These are phyloP conservation scores for Pimpla rufipes DNA, from an alignment of 2,888 invertebrate genomes.

Conservation along the genomic window DNA sequence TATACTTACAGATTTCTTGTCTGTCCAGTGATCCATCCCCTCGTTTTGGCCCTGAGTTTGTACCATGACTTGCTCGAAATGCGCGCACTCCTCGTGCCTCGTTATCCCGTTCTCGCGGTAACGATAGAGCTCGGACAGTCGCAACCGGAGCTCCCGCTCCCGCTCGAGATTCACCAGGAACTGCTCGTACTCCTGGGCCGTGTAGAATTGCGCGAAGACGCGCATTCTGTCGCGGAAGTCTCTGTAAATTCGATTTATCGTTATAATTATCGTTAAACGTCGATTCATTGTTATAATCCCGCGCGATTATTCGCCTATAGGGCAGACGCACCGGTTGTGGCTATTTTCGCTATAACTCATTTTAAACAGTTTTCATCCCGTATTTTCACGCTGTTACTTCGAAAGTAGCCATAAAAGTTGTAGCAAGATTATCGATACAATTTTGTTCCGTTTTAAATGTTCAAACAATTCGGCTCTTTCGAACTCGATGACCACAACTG, in stretches of 20 bases:
- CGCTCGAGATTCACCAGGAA: slow-evolving; percentile 92
- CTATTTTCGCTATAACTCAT: no score
- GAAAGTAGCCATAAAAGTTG: no score
- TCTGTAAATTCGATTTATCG: slow-evolving; percentile 83
- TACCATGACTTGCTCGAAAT: slow-evolving; percentile 93
- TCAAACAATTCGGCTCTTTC: no score
- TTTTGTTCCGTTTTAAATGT: no score
- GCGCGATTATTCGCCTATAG: no score
- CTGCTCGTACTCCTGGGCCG: slow-evolving; percentile 93
- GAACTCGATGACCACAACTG: no score
- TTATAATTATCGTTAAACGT: slow-evolving; percentile 3
- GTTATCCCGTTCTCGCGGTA: slow-evolving; percentile 95
- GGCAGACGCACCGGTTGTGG: no score
- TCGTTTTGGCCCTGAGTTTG: slow-evolving; percentile 87
- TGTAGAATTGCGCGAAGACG: slow-evolving; percentile 95
- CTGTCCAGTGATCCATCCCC: slow-evolving; percentile 88
- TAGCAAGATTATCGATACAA: no score
- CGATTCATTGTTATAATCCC: no score
- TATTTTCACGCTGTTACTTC: no score
- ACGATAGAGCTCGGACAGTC: slow-evolving; percentile 93
- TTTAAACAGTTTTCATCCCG: no score
- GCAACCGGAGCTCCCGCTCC: slow-evolving; percentile 93
- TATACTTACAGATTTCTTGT: slow-evolving; percentile 88
- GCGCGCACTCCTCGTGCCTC: slow-evolving; percentile 93
- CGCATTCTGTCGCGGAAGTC: slow-evolving; percentile 94